Percentiles rank a stretch among this genome's conserved stretches.
Evolutionary conservation across 2,888 invertebrate species (phyloP).

Genomic region (Napeogenes sylphis): DNA sequence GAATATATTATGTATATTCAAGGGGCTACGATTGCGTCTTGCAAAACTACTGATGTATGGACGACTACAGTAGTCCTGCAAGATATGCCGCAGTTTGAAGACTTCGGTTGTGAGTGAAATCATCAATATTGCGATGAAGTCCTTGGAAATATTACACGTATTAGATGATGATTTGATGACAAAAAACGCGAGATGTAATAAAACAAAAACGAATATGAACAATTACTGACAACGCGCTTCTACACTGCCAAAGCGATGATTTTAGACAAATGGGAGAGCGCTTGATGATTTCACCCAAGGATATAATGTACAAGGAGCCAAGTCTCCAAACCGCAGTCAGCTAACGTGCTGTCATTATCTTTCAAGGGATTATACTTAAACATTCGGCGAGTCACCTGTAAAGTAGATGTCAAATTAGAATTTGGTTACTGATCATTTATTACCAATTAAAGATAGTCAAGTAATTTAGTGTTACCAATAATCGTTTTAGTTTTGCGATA

Average conservation of each 20-base stretch:
- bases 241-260: not conserved
- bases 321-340: constrained; percentile 58
- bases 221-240: not conserved
- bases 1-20: constrained; percentile 49
- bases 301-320: constrained; percentile 40
- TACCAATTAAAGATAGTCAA: constrained; percentile 58
- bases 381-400: constrained; percentile 75
- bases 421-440: constrained; percentile 70
- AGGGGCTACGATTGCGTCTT: constrained; percentile 71
- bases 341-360: constrained; percentile 70
- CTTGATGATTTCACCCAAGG: constrained; percentile 43
- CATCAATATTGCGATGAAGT: constrained; percentile 29
- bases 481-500: constrained; percentile 37
- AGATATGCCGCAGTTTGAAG: constrained; percentile 59
- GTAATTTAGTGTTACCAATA: constrained; percentile 70
- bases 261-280: not conserved
- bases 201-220: not conserved
- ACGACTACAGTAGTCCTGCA: constrained; percentile 60
- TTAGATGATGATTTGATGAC: not conserved
- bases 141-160: not conserved
- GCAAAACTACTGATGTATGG: constrained; percentile 66
- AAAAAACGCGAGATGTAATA: not conserved
- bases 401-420: constrained; percentile 77
- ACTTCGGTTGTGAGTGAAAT: constrained; percentile 49
- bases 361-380: constrained; percentile 72